A percentile compares a stretch with the other conserved stretches of the same genome.
Evolutionary conservation across 2,888 invertebrate species (phyloP).

Genomic region (Cheilosia vulpina): DNA sequence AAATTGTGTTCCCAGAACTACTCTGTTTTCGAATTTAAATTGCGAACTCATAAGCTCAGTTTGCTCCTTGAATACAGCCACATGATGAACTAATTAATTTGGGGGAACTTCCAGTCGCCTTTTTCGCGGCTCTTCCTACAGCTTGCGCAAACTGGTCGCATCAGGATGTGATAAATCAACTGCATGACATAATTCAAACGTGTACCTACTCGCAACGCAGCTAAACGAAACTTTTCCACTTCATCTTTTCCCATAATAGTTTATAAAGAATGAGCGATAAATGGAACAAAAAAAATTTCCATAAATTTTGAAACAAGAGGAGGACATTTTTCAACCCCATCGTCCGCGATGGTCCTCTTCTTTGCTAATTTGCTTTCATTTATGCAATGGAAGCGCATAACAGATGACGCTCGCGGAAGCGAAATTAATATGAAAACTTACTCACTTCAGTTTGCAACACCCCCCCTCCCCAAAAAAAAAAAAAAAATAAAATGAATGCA

Average conservation of each 20-base stretch:
- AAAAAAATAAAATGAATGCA: constrained; percentile 21
- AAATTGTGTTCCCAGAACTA: not conserved
- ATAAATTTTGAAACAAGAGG: constrained; percentile 42
- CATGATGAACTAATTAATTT: constrained; percentile 1
- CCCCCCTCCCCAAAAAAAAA: constrained; percentile 31
- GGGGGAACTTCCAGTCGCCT: not conserved
- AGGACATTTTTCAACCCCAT: not conserved
- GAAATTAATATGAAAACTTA: constrained; percentile 66
- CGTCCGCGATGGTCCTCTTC: not conserved
- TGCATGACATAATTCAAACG: constrained; percentile 2
- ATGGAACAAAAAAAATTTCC: constrained; percentile 6
- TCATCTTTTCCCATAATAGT: not conserved
- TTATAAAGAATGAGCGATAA: constrained; percentile 5
- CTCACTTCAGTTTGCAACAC: constrained; percentile 3
- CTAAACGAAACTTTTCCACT: constrained; percentile 2
- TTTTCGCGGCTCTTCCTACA: not conserved
- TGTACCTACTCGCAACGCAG: not conserved
- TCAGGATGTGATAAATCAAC: constrained; percentile 7
- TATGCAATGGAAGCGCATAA: constrained; percentile 32
- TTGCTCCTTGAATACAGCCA: not conserved
- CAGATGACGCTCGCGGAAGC: constrained; percentile 53
- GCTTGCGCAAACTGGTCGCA: not conserved
- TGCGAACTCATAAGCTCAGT: not conserved
- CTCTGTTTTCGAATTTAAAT: not conserved
- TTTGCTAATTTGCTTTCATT: constrained; percentile 58